These are phyloP conservation scores for Hylomyscus alleni DNA, from an alignment of 2,797 vertebrate species.

Conservation along the genomic window DNA sequence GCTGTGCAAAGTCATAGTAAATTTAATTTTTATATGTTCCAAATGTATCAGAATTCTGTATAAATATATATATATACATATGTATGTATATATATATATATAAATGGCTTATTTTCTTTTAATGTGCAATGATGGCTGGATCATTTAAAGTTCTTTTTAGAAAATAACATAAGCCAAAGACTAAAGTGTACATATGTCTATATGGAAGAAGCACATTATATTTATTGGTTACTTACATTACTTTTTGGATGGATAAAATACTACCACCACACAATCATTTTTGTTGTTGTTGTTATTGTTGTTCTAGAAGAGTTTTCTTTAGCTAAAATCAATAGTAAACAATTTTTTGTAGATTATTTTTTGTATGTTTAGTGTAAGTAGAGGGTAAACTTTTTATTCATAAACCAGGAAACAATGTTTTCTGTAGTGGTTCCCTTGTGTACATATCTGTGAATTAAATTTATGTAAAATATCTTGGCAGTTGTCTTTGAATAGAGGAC, in stretches of 20 bases:
- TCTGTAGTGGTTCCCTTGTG: conserved; percentile 93
- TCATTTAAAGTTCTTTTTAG: conserved; percentile 92
- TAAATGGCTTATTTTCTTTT: conserved; percentile 91
- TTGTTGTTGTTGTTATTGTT: not conserved
- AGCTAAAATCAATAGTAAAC: conserved; percentile 92
- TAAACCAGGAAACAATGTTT: conserved; percentile 91
- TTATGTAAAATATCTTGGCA: conserved; percentile 88
- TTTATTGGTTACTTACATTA: conserved; percentile 99
- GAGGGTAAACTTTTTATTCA: conserved; percentile 91
- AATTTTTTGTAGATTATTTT: conserved; percentile 94
- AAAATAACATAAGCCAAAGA: conserved; percentile 99
- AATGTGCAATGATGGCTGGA: conserved; percentile 95
- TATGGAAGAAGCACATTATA: conserved; percentile 99
- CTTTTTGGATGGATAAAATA: conserved; percentile 94
- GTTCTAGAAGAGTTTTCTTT: conserved; percentile 91
- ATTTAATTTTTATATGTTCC: conserved; percentile 89
- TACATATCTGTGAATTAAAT: conserved; percentile 92
- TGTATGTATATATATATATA: conserved; percentile 46
- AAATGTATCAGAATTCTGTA: conserved; percentile 91
- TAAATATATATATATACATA: conserved; percentile 89
- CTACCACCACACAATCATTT: conserved; percentile 91
- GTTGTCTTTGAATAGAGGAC: conserved; percentile 88
- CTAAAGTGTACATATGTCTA: conserved; percentile 99
- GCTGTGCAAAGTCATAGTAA: conserved; percentile 88
- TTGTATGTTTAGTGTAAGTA: conserved; percentile 95